A percentile compares a stretch with the other conserved stretches of the same genome.
These are phyloP conservation scores for Hippocampus kuda DNA, from an alignment of 2,797 vertebrate species.

Conservation along the genomic window DNA sequence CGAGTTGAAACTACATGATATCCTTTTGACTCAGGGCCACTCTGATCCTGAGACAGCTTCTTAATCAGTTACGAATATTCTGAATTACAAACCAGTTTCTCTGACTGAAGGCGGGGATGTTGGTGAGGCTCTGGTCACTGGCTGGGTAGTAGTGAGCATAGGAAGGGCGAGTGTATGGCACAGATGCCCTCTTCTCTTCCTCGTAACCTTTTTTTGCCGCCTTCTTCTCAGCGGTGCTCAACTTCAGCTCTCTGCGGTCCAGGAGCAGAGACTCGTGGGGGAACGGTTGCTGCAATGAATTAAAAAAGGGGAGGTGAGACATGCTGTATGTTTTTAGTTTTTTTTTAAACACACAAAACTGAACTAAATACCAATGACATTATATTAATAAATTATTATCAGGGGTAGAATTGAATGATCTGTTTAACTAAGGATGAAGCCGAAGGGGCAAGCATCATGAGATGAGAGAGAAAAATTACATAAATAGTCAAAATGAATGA, in stretches of 20 bases:
- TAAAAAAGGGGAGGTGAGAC: too few species aligned
- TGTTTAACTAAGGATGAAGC: too few species aligned
- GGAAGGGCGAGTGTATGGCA: constrained; percentile 90
- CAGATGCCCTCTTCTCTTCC: constrained; percentile 90
- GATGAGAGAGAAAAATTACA: too few species aligned
- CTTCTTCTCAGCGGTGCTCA: constrained; percentile 89
- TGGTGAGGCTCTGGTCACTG: constrained; percentile 89
- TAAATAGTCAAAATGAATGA: too few species aligned
- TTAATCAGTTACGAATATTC: not conserved
- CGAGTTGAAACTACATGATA: not conserved
- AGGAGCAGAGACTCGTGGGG: constrained; percentile 93
- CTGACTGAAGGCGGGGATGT: constrained; percentile 93
- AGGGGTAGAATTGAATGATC: too few species aligned
- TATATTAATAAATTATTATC: too few species aligned
- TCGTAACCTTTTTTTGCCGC: constrained; percentile 92
- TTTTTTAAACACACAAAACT: not conserved
- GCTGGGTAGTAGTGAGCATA: constrained; percentile 97
- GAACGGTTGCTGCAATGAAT: constrained; percentile 78
- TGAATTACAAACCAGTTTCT: constrained; percentile 81
- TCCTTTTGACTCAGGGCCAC: not conserved
- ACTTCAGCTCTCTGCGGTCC: constrained; percentile 86
- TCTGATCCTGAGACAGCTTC: not conserved
- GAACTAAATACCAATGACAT: not conserved
- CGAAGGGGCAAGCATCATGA: too few species aligned
- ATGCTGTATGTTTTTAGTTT: not conserved